Evolutionary conservation across 2,797 vertebrate species (phyloP).

Genomic region (Xerus rutilus): DNA sequence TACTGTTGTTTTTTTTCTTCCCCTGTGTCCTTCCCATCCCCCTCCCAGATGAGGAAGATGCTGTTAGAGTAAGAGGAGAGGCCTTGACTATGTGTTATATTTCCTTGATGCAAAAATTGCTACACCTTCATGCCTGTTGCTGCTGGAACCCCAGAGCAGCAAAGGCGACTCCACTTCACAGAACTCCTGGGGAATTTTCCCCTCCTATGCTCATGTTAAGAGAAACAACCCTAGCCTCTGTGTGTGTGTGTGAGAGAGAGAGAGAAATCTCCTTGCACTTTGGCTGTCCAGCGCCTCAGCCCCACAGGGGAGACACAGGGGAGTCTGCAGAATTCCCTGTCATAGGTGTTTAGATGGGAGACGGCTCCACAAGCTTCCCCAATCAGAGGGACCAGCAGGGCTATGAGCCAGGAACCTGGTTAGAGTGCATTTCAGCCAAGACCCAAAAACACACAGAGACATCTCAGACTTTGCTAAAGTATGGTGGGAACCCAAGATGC

Average conservation of each 20-base stretch:
- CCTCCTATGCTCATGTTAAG: background rate
- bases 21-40: rapidly evolving
- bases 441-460: background rate
- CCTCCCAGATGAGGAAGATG: background rate
- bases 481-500: background rate
- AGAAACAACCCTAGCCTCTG: background rate
- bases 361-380: background rate
- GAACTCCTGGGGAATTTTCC: background rate
- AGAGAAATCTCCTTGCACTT: background rate
- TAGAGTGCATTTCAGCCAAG: background rate
- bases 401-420: background rate
- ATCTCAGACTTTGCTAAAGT: background rate
- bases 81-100: rapidly evolving
- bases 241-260: too few relatives aligned
- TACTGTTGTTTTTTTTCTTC: background rate
- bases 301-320: background rate
- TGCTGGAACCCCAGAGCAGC: background rate
- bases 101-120: background rate
- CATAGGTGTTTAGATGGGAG: background rate
- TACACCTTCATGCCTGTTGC: background rate
- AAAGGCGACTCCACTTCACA: too few relatives aligned
- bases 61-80: rapidly evolving
- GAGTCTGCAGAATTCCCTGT: background rate
- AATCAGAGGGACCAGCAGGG: background rate
- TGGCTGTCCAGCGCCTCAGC: background rate